A percentile compares a stretch with the other conserved stretches of the same genome.
These are phyloP conservation scores for Petrophora chlorosata DNA, from an alignment of 2,888 invertebrate genomes.

Conservation along the genomic window DNA sequence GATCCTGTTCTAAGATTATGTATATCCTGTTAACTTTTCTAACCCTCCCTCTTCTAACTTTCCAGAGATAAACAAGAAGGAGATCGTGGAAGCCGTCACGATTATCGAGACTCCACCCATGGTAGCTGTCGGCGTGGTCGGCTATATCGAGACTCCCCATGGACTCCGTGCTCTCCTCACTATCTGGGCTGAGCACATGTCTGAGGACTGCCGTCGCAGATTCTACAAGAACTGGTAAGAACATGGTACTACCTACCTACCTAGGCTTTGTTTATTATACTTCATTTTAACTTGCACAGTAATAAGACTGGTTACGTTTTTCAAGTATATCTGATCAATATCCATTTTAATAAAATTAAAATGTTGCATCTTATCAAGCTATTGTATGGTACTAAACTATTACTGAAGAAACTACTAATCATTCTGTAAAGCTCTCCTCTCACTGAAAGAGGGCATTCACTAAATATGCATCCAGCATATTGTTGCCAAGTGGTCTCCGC, in stretches of 20 bases:
- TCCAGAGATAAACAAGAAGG: slow-evolving; percentile 99
- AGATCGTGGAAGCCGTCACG: slow-evolving; percentile 99
- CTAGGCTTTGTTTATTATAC: background rate
- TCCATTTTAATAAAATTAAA: too few relatives aligned
- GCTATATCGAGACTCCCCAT: slow-evolving; percentile 99
- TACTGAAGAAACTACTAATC: slow-evolving; percentile 50
- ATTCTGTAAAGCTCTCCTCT: slow-evolving; percentile 86
- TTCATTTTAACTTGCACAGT: too few relatives aligned
- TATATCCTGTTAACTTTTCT: too few relatives aligned
- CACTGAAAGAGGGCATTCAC: slow-evolving; percentile 86
- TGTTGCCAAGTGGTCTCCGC: slow-evolving; percentile 85
- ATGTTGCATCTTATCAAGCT: background rate
- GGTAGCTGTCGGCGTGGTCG: slow-evolving; percentile 98
- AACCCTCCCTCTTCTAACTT: too few relatives aligned
- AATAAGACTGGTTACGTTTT: too few relatives aligned
- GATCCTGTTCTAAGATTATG: too few relatives aligned
- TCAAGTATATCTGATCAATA: too few relatives aligned
- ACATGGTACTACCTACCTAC: background rate
- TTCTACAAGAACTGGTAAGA: slow-evolving; percentile 99
- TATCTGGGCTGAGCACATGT: slow-evolving; percentile 99
- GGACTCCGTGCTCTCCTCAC: slow-evolving; percentile 97
- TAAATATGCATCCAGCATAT: slow-evolving; percentile 58
- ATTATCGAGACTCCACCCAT: slow-evolving; percentile 99
- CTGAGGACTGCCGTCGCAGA: slow-evolving; percentile 98
- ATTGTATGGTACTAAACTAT: background rate